phyloP scores from a whole-genome alignment of 2,888 invertebrate genomes.

The Schizotus pectinicornis region DNA sequence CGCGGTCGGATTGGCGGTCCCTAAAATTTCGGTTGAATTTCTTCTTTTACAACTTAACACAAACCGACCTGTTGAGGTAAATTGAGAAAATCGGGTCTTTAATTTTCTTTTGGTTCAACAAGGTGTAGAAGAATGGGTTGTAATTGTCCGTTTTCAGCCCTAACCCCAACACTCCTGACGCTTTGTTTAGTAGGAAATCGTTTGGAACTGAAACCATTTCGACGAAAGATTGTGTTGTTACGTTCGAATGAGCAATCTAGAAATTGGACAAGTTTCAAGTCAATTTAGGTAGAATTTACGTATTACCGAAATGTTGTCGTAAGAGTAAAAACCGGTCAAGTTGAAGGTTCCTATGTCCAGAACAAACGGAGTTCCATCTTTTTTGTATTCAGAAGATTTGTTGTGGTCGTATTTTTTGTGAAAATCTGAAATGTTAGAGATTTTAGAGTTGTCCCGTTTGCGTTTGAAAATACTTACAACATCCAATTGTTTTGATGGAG shows the following conservation, averaged over 20 bases:
- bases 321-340: constrained; percentile 70
- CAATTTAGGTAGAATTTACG: not conserved
- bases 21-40: constrained; percentile 51
- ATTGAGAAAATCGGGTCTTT: constrained; percentile 69
- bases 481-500: constrained; percentile 51
- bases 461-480: constrained; percentile 55
- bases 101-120: constrained; percentile 63
- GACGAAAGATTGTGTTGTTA: constrained; percentile 71
- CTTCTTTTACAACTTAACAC: not conserved
- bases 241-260: constrained; percentile 64
- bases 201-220: constrained; percentile 72
- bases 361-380: constrained; percentile 65
- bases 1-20: constrained; percentile 62
- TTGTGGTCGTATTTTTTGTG: constrained; percentile 72
- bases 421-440: constrained; percentile 58
- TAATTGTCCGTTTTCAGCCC: constrained; percentile 64
- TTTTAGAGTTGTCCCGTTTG: not conserved
- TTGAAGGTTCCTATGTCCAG: constrained; percentile 65
- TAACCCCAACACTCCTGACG: constrained; percentile 76
- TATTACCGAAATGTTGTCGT: constrained; percentile 67
- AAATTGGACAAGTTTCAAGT: constrained; percentile 12
- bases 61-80: constrained; percentile 69
- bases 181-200: constrained; percentile 69
- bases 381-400: constrained; percentile 68
- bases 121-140: constrained; percentile 70